These are phyloP conservation scores for Drosophila sturtevanti DNA, from an alignment of 1,140 invertebrate genomes.

Conservation along the genomic window DNA sequence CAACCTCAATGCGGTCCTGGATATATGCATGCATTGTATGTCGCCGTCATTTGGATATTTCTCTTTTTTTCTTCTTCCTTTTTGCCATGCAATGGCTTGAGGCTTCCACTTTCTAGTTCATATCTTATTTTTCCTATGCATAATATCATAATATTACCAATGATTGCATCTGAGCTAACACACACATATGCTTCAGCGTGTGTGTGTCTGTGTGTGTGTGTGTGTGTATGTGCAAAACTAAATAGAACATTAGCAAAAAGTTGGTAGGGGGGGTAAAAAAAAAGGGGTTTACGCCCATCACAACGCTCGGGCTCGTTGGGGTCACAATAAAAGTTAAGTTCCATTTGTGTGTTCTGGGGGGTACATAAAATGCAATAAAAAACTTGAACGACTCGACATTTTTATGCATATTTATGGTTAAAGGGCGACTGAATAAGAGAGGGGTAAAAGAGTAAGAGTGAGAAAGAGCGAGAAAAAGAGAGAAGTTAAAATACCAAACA, in stretches of 20 bases:
- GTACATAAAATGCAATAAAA: slow-evolving; percentile 62
- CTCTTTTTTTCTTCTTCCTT: not conserved
- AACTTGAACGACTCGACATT: slow-evolving; percentile 67
- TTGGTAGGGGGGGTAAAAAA: not conserved
- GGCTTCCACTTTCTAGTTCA: slow-evolving; percentile 3
- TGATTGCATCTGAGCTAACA: slow-evolving; percentile 50
- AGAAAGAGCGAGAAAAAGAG: not conserved
- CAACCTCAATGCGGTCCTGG: not conserved
- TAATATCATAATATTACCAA: slow-evolving; percentile 53
- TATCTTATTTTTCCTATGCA: slow-evolving; percentile 39
- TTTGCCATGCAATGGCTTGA: not conserved
- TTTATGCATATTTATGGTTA: slow-evolving; percentile 73
- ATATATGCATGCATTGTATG: not conserved
- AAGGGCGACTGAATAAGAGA: not conserved
- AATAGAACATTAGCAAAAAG: slow-evolving; percentile 50
- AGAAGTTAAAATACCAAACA: slow-evolving; percentile 5
- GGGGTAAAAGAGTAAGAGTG: not conserved
- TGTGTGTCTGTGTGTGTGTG: not conserved
- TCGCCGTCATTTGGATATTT: not conserved
- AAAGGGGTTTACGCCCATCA: slow-evolving; percentile 6
- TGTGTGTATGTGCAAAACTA: slow-evolving; percentile 32
- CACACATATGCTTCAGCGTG: slow-evolving; percentile 10
- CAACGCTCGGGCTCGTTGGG: not conserved
- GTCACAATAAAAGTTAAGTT: slow-evolving; percentile 57
- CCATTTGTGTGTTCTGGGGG: slow-evolving; percentile 49